Evolutionary conservation across 2,888 invertebrate genomes (phyloP).

Genomic region (Andrena camellia): DNA sequence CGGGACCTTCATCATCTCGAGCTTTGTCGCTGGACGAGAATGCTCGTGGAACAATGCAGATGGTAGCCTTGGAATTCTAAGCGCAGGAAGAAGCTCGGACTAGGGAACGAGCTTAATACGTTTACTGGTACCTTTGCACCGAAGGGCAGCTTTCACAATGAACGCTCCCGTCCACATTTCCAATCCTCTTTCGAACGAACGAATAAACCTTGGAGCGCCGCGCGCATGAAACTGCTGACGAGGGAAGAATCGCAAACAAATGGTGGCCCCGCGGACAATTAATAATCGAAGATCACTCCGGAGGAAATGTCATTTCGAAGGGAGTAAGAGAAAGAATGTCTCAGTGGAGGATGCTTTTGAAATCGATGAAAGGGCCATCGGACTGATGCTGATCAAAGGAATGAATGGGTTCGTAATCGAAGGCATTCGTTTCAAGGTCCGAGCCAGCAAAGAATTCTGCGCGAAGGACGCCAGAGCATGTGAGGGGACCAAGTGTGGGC

Average conservation of each 20-base stretch:
- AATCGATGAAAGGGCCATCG: slow-evolving; percentile 38
- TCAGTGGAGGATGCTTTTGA: slow-evolving; percentile 10
- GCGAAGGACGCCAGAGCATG: slow-evolving; percentile 36
- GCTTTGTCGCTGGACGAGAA: background rate
- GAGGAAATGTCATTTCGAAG: slow-evolving; percentile 19
- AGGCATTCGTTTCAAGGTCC: slow-evolving; percentile 35
- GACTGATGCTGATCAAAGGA: slow-evolving; percentile 52
- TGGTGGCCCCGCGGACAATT: slow-evolving; percentile 30
- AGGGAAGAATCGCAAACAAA: slow-evolving; percentile 14
- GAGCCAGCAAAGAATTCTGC: slow-evolving; percentile 33
- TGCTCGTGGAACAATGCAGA: slow-evolving; percentile 15
- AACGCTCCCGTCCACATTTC: background rate
- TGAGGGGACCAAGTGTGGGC: slow-evolving; percentile 31
- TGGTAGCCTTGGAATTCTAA: background rate
- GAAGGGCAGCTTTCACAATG: background rate
- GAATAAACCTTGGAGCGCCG: slow-evolving; percentile 4
- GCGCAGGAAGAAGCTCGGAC: background rate
- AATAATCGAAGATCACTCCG: slow-evolving; percentile 33
- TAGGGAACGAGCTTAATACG: slow-evolving; percentile 1
- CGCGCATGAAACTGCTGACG: slow-evolving; percentile 7
- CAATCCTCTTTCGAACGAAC: slow-evolving; percentile 10
- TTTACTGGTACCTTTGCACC: background rate
- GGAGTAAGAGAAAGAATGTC: slow-evolving; percentile 16
- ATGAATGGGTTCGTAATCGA: slow-evolving; percentile 28
- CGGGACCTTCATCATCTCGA: background rate